Base-by-base conservation (phyloP, 1,140 invertebrate genomes). In the Cryptotermes secundus region DNA sequence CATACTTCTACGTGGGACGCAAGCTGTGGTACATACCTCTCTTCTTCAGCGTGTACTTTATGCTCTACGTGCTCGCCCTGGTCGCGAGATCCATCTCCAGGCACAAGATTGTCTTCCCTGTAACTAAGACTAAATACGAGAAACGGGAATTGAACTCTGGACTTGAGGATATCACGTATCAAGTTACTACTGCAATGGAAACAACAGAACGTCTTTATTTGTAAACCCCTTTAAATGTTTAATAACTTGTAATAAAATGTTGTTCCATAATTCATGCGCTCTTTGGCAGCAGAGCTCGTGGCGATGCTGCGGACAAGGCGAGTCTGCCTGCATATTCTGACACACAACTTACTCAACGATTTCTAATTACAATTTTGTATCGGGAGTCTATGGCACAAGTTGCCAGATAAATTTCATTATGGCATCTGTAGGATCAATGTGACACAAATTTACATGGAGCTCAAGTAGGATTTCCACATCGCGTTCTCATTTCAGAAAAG, bases 41-140 rank as follows among this genome's bases (percentile, higher is more conserved):
- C 24, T 96, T 96, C 88, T 96, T 96, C 87, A 96, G 95, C 85
- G 93, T 96, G 31, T 96, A 95, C 87, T 96, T 96, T 87, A 94
- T 95, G 84, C 91, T 96, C 84, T 96, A 96, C 86, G 94, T 96
- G 3, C 93, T 93, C 3, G 94, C 94, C 79, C 89, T 96, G 16
- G 94, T 96, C 81, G 90, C 96, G 3, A 96, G 96, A 88, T 95
- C 95, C 16, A 93, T 96, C 79, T 92, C 94, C 19, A 92, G 95
- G 83, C 95, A 96, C 88, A 96, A 96, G 89, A 92, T 94, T 65
- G 82, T 90, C 92, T 65, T 91, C 91, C 0, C 80, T 87, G 36
- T 31, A 26, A 36, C 42, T 31, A 59, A 36, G 35, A 38, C 1
- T 45, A 31, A 1, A 19, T 9, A 31, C n/a, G 3, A 26, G 24